Percentiles rank a stretch among this genome's conserved stretches.
Conservation (phyloP, 2,888 invertebrate genomes). For the Harmothoe impar region DNA sequence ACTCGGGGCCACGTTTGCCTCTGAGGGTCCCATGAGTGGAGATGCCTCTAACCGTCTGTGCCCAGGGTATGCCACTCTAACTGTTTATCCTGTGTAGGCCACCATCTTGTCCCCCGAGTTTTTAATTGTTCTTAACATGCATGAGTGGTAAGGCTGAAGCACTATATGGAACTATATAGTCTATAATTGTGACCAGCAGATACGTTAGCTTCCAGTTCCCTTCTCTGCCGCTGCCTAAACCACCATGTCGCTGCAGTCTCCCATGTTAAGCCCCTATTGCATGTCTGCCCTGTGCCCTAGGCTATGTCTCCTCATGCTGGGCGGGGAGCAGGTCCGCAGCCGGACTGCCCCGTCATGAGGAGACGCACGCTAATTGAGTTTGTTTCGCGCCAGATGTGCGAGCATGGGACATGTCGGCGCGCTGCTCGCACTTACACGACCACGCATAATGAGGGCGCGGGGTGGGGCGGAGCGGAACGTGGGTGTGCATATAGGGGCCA, state of each 20-base stretch:
- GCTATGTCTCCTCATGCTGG: conserved; percentile 19
- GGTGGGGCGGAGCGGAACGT: not conserved
- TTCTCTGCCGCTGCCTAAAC: too few species aligned
- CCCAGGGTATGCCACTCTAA: too few species aligned
- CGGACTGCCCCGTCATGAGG: conserved; percentile 1
- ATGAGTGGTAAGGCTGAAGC: too few species aligned
- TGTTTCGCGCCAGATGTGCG: conserved; percentile 58
- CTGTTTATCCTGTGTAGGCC: too few species aligned
- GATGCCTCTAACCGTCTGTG: not conserved
- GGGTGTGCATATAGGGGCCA: conserved; percentile 20
- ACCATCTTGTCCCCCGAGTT: too few species aligned
- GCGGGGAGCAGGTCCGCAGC: not conserved
- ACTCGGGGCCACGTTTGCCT: not conserved
- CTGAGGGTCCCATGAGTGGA: not conserved
- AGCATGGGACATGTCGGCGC: conserved; percentile 22
- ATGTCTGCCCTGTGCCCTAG: not conserved
- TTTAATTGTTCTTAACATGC: too few species aligned
- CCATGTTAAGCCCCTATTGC: too few species aligned
- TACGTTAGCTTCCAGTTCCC: too few species aligned
- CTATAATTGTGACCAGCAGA: too few species aligned
- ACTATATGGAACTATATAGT: too few species aligned
- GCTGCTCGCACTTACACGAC: conserved; percentile 26
- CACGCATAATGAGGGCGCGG: not conserved
- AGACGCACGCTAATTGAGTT: conserved; percentile 43
- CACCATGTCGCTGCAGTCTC: too few species aligned